phyloP scores from a whole-genome alignment of 2,888 invertebrate genomes.

The Apoda limacodes region DNA sequence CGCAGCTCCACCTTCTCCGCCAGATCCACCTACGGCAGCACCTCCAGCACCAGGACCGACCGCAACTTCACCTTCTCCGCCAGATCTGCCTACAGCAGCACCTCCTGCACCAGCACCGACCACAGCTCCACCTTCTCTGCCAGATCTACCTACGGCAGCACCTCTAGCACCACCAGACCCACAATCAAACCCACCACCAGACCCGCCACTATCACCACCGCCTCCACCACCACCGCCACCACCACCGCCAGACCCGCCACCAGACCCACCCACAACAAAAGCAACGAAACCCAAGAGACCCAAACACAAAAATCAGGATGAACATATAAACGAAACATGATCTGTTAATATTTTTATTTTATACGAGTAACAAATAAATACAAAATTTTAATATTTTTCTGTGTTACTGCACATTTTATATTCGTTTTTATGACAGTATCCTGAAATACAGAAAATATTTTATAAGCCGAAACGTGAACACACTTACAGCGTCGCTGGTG shows the following conservation, averaged over 20 bases:
- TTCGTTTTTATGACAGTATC: too few species aligned
- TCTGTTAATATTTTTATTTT: too few species aligned
- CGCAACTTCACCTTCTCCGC: neutral
- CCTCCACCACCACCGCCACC: neutral
- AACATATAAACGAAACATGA: too few species aligned
- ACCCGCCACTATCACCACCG: neutral
- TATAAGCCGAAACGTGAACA: too few species aligned
- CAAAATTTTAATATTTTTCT: too few species aligned
- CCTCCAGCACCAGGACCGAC: slow-evolving; percentile 2
- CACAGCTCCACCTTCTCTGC: neutral
- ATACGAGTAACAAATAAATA: too few species aligned
- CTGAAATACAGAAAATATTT: too few species aligned
- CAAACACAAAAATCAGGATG: too few species aligned
- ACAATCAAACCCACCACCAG: neutral
- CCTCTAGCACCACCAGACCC: neutral
- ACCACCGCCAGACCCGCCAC: slow-evolving; percentile 4
- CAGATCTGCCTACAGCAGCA: slow-evolving; percentile 2
- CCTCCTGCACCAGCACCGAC: too few species aligned
- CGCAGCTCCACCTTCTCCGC: slow-evolving; percentile 1
- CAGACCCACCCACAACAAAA: slow-evolving; percentile 6
- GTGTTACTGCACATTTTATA: too few species aligned
- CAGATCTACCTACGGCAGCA: slow-evolving; percentile 1
- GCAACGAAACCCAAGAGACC: too few species aligned
- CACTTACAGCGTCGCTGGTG: too few species aligned
- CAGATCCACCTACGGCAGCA: slow-evolving; percentile 3